phyloP scores from a whole-genome alignment of 2,113 vertebrate genomes.

The Aspidoscelis tigris region DNA sequence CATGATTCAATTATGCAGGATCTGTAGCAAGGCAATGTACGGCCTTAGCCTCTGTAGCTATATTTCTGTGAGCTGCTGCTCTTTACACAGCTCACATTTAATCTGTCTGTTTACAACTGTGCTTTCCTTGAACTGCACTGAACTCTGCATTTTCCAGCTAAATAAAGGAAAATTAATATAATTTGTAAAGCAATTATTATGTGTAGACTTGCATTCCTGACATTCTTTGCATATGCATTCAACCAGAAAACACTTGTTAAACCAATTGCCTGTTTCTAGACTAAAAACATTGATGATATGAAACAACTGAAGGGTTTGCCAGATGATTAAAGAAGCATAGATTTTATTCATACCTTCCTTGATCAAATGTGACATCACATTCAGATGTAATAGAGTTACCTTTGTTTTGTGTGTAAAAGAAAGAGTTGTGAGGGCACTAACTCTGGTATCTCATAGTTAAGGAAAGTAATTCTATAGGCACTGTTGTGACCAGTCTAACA shows the following conservation, averaged over 20 bases:
- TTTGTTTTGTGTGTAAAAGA: neutral
- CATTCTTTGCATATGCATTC: conserved; percentile 70
- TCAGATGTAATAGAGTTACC: conserved; percentile 4
- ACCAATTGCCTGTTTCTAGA: conserved; percentile 67
- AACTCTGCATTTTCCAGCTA: conserved; percentile 78
- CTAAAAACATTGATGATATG: conserved; percentile 74
- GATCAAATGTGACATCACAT: conserved; percentile 7
- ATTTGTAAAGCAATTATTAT: conserved; percentile 77
- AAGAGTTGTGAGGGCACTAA: neutral
- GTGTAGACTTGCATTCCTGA: conserved; percentile 67
- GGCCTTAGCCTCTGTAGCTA: conserved; percentile 81
- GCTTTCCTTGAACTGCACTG: conserved; percentile 82
- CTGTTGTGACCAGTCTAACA: neutral
- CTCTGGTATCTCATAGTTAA: neutral
- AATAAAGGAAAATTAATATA: conserved; percentile 80
- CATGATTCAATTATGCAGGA: conserved; percentile 86
- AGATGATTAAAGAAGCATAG: conserved; percentile 14
- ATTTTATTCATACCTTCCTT: conserved; percentile 22
- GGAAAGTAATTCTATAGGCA: neutral
- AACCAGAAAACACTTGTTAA: conserved; percentile 75
- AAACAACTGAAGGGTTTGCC: conserved; percentile 62
- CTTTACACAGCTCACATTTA: conserved; percentile 84
- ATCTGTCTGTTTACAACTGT: conserved; percentile 80
- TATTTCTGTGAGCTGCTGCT: conserved; percentile 83
- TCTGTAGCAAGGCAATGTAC: conserved; percentile 75